Evolutionary conservation across 1,140 invertebrate species (phyloP).

Genomic region (Amyelois transitella): DNA sequence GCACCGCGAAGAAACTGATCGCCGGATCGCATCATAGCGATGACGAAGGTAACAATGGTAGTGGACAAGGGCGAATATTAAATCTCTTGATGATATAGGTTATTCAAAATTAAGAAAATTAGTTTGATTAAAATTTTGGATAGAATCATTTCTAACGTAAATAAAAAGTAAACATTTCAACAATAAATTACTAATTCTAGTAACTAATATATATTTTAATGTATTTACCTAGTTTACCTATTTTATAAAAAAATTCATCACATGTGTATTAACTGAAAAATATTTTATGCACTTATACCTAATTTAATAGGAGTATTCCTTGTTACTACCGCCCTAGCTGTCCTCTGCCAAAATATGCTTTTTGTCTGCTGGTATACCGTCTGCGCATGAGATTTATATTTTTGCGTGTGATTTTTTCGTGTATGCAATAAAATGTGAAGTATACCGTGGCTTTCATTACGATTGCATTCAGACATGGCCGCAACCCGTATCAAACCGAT

Average conservation of each 20-base stretch:
- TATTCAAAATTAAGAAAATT: too few species aligned
- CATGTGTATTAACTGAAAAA: too few species aligned
- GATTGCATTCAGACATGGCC: slow-evolving; percentile 9
- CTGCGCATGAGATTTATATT: slow-evolving; percentile 43
- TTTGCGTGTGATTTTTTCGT: slow-evolving; percentile 23
- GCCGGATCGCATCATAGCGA: slow-evolving; percentile 82
- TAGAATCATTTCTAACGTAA: too few species aligned
- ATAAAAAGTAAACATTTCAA: too few species aligned
- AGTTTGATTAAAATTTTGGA: too few species aligned
- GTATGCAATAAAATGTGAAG: slow-evolving; percentile 33
- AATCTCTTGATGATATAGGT: neutral
- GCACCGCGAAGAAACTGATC: slow-evolving; percentile 76
- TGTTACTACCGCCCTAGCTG: slow-evolving; percentile 4
- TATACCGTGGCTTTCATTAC: slow-evolving; percentile 24
- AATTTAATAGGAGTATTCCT: too few species aligned
- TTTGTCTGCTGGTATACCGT: slow-evolving; percentile 61
- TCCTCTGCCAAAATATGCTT: slow-evolving; percentile 37
- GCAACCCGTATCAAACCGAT: slow-evolving; percentile 55
- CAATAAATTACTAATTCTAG: too few species aligned
- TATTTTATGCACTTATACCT: too few species aligned
- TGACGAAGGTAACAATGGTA: slow-evolving; percentile 79
- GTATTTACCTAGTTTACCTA: too few species aligned
- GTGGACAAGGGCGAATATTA: slow-evolving; percentile 15
- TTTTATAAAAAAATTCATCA: too few species aligned
- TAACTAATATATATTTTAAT: too few species aligned